These are phyloP conservation scores for Shinisaurus crocodilurus DNA, from an alignment of 2,113 vertebrate species.

Conservation along the genomic window DNA sequence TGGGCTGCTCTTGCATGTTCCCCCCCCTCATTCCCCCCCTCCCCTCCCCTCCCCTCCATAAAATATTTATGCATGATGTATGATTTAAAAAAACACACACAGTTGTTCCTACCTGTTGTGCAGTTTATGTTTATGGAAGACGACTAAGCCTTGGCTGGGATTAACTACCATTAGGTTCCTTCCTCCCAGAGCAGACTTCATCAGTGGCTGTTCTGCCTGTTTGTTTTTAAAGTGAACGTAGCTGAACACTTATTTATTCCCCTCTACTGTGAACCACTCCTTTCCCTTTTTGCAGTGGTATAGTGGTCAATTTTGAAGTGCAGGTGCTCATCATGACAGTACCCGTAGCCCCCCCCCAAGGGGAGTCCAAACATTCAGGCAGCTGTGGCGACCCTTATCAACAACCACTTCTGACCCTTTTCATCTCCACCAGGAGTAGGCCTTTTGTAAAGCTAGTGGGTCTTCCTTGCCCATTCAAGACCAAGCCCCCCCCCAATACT, in stretches of 20 bases:
- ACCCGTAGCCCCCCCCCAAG: too few relatives aligned
- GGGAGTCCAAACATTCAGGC: too few relatives aligned
- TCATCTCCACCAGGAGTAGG: too few relatives aligned
- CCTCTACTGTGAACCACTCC: neutral
- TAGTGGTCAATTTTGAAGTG: too few relatives aligned
- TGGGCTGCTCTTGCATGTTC: neutral
- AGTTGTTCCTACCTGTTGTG: neutral
- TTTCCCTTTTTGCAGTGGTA: neutral
- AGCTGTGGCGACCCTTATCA: too few relatives aligned
- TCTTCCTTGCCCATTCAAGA: too few relatives aligned
- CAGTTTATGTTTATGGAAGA: neutral
- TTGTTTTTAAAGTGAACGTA: neutral
- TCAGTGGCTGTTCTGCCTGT: neutral
- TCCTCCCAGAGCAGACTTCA: neutral
- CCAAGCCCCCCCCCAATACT: too few relatives aligned
- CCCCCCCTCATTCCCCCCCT: too few relatives aligned
- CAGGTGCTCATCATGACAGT: too few relatives aligned
- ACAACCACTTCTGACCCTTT: too few relatives aligned
- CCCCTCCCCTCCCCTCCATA: too few relatives aligned
- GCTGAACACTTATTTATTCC: neutral
- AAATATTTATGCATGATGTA: neutral
- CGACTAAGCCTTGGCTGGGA: neutral
- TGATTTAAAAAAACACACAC: neutral
- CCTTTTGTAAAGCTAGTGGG: too few relatives aligned
- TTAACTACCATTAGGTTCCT: neutral